These are phyloP conservation scores for Nesogale talazaci DNA, from an alignment of 2,113 vertebrate genomes.

Conservation along the genomic window DNA sequence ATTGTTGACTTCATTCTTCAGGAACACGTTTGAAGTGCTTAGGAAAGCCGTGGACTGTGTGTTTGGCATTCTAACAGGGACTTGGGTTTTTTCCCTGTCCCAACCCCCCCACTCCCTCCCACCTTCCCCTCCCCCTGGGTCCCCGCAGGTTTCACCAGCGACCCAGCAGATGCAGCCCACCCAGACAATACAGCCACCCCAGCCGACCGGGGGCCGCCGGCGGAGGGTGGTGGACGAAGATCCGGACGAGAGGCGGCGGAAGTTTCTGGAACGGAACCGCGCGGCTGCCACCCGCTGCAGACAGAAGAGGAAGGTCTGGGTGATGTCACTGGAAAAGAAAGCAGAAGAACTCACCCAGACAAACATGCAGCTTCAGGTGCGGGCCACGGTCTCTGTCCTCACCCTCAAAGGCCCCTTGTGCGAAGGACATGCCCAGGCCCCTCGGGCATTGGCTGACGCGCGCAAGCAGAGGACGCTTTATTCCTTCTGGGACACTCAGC, in stretches of 20 bases:
- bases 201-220: conserved; percentile 94
- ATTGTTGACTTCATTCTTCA: conserved; percentile 19
- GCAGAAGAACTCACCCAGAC: conserved; percentile 99
- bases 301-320: conserved; percentile 99
- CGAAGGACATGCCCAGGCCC: conserved; percentile 49
- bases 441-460: conserved; percentile 8
- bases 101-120: not conserved
- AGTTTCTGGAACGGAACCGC: conserved; percentile 98
- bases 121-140: not conserved
- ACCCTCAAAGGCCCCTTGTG: conserved; percentile 84
- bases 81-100: not conserved
- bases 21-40: not conserved
- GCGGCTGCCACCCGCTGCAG: conserved; percentile 98
- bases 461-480: conserved; percentile 3
- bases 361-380: conserved; percentile 99
- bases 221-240: conserved; percentile 97
- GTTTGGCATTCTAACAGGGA: not conserved
- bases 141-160: conserved; percentile 93
- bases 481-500: conserved; percentile 72
- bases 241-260: conserved; percentile 96
- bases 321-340: conserved; percentile 99
- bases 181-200: conserved; percentile 95
- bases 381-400: conserved; percentile 78
- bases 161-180: conserved; percentile 99
- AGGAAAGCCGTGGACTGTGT: not conserved